Evolutionary conservation across 2,888 invertebrate species (phyloP), one percentile per base, ranked within the genome.

Genomic region (Dione juno): DNA sequence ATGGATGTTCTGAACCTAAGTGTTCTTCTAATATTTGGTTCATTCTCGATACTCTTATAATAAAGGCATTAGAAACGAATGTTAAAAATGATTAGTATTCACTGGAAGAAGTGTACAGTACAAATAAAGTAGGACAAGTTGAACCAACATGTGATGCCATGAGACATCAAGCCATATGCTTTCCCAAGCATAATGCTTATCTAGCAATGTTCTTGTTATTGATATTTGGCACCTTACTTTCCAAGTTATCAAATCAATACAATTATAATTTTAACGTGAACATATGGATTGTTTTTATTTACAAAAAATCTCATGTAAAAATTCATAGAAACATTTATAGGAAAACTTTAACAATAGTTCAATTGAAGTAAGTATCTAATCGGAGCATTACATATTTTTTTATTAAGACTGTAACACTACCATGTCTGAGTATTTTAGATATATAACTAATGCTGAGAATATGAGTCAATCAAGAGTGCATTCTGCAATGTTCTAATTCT

Each of bases 21-120:
- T 28, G 28, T 67, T 52, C 8, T 41, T 52, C 67, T 67, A 61
- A 67, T 67, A 67, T 67, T 67, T 67, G 67, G 67, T 67, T 67
- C 35, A 45, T 53, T 43, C 35, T 67, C 41, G 58, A 61, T 67
- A 58, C 19, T 67, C 57, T 58, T 48, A 58, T n/a, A 58, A 48
- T 67, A 67, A 58, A 58, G 19, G 21, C 48, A 48, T 67, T 48
- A 67, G 37, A 67, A 67, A 45, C 6, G 11, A 59, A 59, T 50
- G 6, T 67, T 50, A 6, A 37, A 59, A 59, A 50, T 10, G 10
- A 16, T 43, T 57, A 11, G 19, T 40, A 40, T 50, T 58, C 48
- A 67, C 19, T 48, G 45, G 45, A 66, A 66, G 19, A 45, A 35
- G 45, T 10, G n/a, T 45, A 61, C 45, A 35, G 10, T 59, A 45